Evolutionary conservation across 2,888 invertebrate genomes (phyloP).

Genomic region (Trachelus tabidus): DNA sequence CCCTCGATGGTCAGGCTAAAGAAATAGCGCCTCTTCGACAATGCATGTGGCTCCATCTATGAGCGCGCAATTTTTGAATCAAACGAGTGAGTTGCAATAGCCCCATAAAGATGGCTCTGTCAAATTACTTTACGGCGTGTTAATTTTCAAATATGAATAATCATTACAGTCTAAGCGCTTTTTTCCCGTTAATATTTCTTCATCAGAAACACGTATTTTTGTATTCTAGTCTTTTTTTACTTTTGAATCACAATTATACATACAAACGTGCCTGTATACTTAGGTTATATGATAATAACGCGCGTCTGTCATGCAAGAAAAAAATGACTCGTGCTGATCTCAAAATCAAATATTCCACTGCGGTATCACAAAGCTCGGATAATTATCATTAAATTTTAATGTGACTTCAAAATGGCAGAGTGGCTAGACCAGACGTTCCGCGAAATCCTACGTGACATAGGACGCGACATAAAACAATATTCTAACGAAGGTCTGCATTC

Average conservation of each 20-base stretch:
- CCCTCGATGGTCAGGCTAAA: too few species aligned
- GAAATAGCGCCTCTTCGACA: background rate
- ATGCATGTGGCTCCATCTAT: background rate
- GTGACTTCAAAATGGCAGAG: constrained; percentile 12
- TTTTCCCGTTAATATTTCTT: background rate
- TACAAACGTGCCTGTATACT: background rate
- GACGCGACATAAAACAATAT: constrained; percentile 15
- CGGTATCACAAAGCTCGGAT: background rate
- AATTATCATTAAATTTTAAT: constrained; percentile 5
- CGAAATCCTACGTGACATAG: constrained; percentile 17
- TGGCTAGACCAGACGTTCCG: constrained; percentile 15
- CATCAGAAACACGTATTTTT: background rate
- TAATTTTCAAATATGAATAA: background rate
- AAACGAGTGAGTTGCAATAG: background rate
- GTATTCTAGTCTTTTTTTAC: background rate
- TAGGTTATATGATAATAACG: background rate
- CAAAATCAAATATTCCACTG: background rate
- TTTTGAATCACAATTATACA: background rate
- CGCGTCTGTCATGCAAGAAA: background rate
- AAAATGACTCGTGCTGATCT: background rate
- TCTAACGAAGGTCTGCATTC: constrained; percentile 11
- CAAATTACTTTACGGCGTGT: background rate
- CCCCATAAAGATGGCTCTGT: background rate
- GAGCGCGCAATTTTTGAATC: background rate
- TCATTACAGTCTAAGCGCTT: background rate